These are phyloP conservation scores for Takifugu rubripes DNA, from an alignment of 2,797 vertebrate genomes.

Conservation along the genomic window DNA sequence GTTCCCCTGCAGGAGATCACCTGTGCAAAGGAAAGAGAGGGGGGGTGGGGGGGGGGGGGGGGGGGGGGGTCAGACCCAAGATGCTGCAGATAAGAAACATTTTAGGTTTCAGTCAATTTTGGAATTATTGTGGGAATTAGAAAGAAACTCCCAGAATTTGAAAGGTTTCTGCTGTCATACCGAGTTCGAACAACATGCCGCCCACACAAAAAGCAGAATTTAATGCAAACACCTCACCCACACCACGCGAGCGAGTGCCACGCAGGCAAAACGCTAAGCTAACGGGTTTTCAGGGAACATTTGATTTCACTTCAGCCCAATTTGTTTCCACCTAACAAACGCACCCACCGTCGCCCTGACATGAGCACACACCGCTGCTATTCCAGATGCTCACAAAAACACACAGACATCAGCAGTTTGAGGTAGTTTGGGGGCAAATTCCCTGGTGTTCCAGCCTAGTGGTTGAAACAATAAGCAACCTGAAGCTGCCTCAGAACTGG, in stretches of 20 bases:
- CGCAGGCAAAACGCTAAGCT: no score
- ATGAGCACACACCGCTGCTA: no score
- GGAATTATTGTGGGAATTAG: no score
- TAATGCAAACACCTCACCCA: conserved; percentile 17
- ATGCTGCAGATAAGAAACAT: no score
- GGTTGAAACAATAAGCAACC: conserved; percentile 29
- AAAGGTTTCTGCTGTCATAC: background rate
- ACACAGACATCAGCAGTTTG: conserved; percentile 2
- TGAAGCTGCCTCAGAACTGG: conserved; percentile 2
- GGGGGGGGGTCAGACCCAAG: no score
- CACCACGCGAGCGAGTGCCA: background rate
- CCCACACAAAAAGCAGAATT: conserved; percentile 14
- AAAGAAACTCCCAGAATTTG: no score
- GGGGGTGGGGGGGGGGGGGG: no score
- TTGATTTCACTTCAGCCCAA: conserved; percentile 7
- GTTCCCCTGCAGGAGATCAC: conserved; percentile 66
- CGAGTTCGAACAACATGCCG: conserved; percentile 1
- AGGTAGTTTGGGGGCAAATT: no score
- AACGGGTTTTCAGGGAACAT: no score
- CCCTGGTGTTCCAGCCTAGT: conserved; percentile 47
- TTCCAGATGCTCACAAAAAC: background rate
- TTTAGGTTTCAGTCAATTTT: no score
- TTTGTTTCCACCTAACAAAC: background rate
- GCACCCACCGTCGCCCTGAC: no score
- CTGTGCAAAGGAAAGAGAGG: conserved; percentile 33